Percentiles rank a stretch among this genome's conserved stretches.
phyloP scores from a whole-genome alignment of 2,888 invertebrate species.

The Patella ulyssiponensis region DNA sequence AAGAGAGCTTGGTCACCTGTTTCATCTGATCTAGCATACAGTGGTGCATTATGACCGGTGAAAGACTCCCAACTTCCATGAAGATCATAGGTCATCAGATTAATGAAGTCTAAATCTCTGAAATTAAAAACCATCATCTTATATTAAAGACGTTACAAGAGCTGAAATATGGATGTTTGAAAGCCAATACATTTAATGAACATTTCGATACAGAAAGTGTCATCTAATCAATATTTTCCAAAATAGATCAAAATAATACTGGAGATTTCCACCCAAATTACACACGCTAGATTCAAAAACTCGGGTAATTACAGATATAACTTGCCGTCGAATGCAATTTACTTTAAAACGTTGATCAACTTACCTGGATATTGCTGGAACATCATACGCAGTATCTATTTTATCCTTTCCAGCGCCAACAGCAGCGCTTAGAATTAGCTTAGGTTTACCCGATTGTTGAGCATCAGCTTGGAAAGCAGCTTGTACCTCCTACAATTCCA shows the following conservation, averaged over 20 bases:
- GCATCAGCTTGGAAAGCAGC: constrained; percentile 21
- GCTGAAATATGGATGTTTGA: too few species aligned
- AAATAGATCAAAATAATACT: too few species aligned
- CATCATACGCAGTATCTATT: constrained; percentile 25
- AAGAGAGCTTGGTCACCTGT: constrained; percentile 23
- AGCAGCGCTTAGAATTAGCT: constrained; percentile 48
- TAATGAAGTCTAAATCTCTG: constrained; percentile 65
- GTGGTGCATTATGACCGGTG: constrained; percentile 64
- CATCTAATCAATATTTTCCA: too few species aligned
- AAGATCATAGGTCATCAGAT: constrained; percentile 69
- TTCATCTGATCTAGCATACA: constrained; percentile 44
- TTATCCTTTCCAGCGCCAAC: constrained; percentile 39
- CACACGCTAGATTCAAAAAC: too few species aligned
- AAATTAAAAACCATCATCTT: neutral
- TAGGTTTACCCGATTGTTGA: constrained; percentile 28
- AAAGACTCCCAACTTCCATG: constrained; percentile 62
- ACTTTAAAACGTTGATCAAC: neutral
- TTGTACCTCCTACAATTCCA: constrained; percentile 12
- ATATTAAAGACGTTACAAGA: too few species aligned
- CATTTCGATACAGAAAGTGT: too few species aligned
- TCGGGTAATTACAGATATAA: too few species aligned
- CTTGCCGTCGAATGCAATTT: too few species aligned
- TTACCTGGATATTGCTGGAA: constrained; percentile 31
- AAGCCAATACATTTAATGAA: too few species aligned
- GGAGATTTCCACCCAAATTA: too few species aligned